phyloP scores from a whole-genome alignment of 2,113 vertebrate species.

The Isichthys henryi region DNA sequence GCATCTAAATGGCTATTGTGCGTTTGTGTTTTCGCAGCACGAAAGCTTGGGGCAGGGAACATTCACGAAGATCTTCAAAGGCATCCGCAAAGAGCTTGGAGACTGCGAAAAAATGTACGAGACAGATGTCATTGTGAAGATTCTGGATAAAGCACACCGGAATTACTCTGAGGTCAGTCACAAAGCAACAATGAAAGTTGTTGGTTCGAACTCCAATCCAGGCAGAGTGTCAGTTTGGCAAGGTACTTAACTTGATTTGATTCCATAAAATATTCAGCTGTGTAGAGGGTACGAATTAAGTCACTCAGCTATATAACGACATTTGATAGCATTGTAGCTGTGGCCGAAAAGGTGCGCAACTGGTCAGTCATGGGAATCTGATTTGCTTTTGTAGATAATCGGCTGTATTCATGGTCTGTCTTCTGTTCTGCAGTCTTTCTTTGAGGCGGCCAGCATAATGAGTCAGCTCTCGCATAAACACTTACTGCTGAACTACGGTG shows the following conservation, averaged over 20 bases:
- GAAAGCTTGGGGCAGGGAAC: conserved; percentile 91
- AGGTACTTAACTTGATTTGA: not conserved
- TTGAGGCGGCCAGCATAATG: conserved; percentile 99
- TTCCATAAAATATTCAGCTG: not conserved
- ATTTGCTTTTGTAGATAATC: not conserved
- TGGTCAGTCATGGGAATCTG: not conserved
- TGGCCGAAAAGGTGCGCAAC: not conserved
- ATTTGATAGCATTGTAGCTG: not conserved
- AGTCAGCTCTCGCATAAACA: conserved; percentile 95
- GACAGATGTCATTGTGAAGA: conserved; percentile 87
- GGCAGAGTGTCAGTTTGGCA: not conserved
- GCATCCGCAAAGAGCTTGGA: conserved; percentile 77
- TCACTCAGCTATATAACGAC: not conserved
- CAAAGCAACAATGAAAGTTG: not conserved
- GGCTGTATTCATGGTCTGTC: not conserved
- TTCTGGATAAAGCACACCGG: conserved; percentile 86
- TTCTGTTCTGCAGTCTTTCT: conserved; percentile 77
- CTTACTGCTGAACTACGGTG: conserved; percentile 87
- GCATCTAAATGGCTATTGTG: not conserved
- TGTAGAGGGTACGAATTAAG: not conserved
- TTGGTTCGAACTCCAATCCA: not conserved
- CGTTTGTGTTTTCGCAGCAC: conserved; percentile 57
- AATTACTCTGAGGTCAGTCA: conserved; percentile 84
- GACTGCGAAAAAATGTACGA: conserved; percentile 85
- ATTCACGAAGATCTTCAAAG: conserved; percentile 91